Evolutionary conservation across 2,888 invertebrate species (phyloP).

Genomic region (Altica lythri): DNA sequence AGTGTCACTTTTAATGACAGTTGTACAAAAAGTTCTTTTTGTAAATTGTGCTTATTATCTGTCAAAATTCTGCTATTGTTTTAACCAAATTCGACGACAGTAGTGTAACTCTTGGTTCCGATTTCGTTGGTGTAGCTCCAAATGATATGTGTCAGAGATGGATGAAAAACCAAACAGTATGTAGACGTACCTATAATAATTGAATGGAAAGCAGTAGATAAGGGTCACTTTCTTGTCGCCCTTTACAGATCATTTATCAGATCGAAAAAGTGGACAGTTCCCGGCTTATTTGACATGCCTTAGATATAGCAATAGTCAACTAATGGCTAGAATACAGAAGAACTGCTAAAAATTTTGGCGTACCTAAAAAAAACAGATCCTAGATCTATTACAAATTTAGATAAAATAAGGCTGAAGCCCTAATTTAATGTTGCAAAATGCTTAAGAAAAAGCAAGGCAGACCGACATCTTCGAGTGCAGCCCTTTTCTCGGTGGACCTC

Average conservation of each 20-base stretch:
- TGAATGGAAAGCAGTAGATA: slow-evolving; percentile 42
- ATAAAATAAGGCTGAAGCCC: slow-evolving; percentile 5
- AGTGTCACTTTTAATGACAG: too few species aligned
- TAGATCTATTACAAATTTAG: too few species aligned
- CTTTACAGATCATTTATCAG: slow-evolving; percentile 34
- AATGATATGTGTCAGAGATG: too few species aligned
- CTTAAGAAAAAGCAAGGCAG: slow-evolving; percentile 9
- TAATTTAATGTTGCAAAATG: slow-evolving; percentile 1
- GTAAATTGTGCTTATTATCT: too few species aligned
- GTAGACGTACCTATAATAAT: slow-evolving; percentile 33
- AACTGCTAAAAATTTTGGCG: not conserved
- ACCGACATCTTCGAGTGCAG: too few species aligned
- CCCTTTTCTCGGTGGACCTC: too few species aligned
- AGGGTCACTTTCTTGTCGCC: too few species aligned
- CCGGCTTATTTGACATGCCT: slow-evolving; percentile 32
- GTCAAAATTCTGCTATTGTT: too few species aligned
- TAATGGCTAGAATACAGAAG: slow-evolving; percentile 9
- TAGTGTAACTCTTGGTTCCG: too few species aligned
- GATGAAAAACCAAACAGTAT: slow-evolving; percentile 35
- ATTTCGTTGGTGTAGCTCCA: too few species aligned
- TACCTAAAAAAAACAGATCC: slow-evolving; percentile 7
- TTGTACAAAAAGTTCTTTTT: too few species aligned
- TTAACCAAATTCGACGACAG: too few species aligned
- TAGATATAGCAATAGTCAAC: slow-evolving; percentile 14
- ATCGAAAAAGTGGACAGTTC: slow-evolving; percentile 35